Base-by-base conservation (phyloP, 2,888 invertebrate genomes). In the Melieria picta region DNA sequence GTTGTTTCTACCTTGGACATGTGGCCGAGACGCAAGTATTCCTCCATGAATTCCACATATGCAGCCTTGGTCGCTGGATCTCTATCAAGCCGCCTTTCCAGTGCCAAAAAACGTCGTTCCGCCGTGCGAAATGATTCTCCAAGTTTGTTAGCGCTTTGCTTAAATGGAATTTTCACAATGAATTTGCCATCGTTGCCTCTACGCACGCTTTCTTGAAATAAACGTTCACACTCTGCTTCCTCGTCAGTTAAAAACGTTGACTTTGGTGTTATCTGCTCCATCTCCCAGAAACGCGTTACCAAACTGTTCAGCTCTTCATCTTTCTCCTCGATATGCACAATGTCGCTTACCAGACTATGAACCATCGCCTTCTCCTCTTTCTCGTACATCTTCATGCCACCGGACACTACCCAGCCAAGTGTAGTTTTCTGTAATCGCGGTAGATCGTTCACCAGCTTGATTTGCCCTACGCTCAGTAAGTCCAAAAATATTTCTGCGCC, bases 91-190 rank as follows among this genome's bases (percentile, higher is more conserved):
- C 71, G 46, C 1, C 42, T 52, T 42, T 65, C 62, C n/a, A 71
- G 30, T 30, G 65, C 47, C 13, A 61, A 43, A 62, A 71, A 65
- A 30, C 30, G 30, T 30, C 30, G 30, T 50, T 65, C 56, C 16
- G 71, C 65, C n/a, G 56, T 48, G 13, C 16, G 13, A 69, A 62
- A 72, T 7, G 69, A 72, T 10, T 69, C 66, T 3, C 65, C 65
- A 4, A 69, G 45, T 48, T 66, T 30, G 47, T 43, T 64, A 10
- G 48, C 63, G 55, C 58, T 72, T 11, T 50, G n/a, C 42, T 67
- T 72, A 30, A 67, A 63, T 43, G 61, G 68, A 45, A 72, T 68
- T 72, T 69, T 68, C 4, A 72, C n/a, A n/a, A n/a, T n/a, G n/a
- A n/a, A n/a, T n/a, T n/a, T n/a, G n/a, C n/a, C n/a, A n/a, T n/a